Conservation (phyloP, 2,888 invertebrate species). For the Tetragnatha montana region DNA sequence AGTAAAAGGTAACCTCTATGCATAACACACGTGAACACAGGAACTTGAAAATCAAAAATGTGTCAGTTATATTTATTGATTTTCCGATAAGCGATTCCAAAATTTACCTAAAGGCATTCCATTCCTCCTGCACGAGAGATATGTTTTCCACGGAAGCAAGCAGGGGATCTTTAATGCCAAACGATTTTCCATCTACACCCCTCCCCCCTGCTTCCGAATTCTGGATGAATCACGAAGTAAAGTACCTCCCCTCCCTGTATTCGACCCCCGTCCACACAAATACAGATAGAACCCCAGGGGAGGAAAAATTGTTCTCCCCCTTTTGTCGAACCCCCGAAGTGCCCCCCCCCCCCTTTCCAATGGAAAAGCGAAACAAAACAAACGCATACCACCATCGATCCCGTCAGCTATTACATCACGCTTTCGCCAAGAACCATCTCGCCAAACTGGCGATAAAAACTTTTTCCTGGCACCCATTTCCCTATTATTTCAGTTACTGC, state of each 20-base stretch:
- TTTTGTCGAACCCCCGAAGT: slow-evolving; percentile 2
- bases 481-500: neutral
- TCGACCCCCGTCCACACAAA: slow-evolving; percentile 23
- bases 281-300: slow-evolving; percentile 7
- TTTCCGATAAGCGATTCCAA: slow-evolving; percentile 50
- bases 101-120: slow-evolving; percentile 29
- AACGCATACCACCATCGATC: slow-evolving; percentile 64
- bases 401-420: slow-evolving; percentile 54
- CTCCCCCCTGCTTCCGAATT: slow-evolving; percentile 51
- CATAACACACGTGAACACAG: neutral
- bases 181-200: slow-evolving; percentile 55
- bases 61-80: slow-evolving; percentile 32
- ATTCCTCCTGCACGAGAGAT: slow-evolving; percentile 21
- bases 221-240: slow-evolving; percentile 63
- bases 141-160: slow-evolving; percentile 32
- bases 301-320: neutral
- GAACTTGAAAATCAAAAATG: neutral
- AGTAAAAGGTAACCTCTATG: neutral
- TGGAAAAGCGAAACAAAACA: slow-evolving; percentile 61
- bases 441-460: slow-evolving; percentile 9
- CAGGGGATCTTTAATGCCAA: slow-evolving; percentile 60
- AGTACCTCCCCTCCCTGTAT: slow-evolving; percentile 23
- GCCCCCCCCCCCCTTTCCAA: slow-evolving; percentile 26
- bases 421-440: slow-evolving; percentile 15
- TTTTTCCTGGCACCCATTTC: neutral